Conservation (phyloP, 2,113 vertebrate species). For the Egretta garzetta region DNA sequence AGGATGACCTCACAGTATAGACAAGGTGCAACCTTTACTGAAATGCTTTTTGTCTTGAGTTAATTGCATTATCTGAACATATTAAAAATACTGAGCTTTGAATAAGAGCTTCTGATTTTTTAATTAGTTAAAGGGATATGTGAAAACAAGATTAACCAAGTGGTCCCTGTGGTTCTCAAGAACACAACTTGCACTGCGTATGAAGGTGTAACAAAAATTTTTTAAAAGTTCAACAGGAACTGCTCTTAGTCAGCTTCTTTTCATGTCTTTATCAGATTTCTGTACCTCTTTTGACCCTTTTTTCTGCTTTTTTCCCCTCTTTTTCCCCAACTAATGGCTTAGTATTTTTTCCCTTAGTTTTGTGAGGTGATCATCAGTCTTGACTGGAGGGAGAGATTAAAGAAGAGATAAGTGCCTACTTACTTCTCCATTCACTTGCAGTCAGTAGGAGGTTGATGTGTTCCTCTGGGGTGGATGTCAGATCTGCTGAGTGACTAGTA, state of each 20-base stretch:
- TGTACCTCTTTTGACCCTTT: slow-evolving; percentile 16
- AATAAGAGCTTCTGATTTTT: slow-evolving; percentile 57
- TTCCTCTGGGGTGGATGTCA: slow-evolving; percentile 66
- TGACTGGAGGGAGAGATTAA: slow-evolving; percentile 26
- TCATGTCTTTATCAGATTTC: neutral
- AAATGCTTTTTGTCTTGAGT: slow-evolving; percentile 44
- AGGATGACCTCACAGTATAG: neutral
- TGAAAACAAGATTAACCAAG: slow-evolving; percentile 54
- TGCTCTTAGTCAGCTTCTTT: neutral
- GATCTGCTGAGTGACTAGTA: slow-evolving; percentile 61
- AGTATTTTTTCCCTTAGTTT: slow-evolving; percentile 28
- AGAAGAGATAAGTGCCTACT: slow-evolving; percentile 63
- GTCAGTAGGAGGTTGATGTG: slow-evolving; percentile 64
- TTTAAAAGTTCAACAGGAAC: neutral
- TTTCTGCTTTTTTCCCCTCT: neutral
- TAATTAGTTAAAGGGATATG: slow-evolving; percentile 61
- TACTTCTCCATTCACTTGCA: slow-evolving; percentile 51
- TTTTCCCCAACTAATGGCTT: neutral
- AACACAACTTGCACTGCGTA: neutral
- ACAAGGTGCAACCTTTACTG: neutral
- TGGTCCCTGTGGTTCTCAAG: neutral
- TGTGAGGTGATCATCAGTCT: slow-evolving; percentile 27
- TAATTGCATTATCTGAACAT: slow-evolving; percentile 60
- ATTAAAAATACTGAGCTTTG: slow-evolving; percentile 54
- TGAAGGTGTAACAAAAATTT: neutral